Percentiles rank a stretch among this genome's conserved stretches.
phyloP scores from a whole-genome alignment of 35 echinoderm and acorn worm genomes.

The Heliocidaris tuberculata region DNA sequence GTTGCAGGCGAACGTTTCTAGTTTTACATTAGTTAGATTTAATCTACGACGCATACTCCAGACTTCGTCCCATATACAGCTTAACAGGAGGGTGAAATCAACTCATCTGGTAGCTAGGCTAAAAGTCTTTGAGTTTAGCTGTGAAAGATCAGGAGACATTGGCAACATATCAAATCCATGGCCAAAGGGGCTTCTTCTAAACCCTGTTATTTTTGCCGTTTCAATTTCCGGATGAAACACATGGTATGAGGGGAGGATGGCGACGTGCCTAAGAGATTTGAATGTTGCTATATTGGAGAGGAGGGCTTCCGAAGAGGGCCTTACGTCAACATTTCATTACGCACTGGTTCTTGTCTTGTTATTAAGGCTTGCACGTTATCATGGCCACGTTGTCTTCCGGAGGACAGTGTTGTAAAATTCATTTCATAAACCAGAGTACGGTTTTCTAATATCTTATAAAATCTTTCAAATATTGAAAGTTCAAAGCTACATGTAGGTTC shows the following conservation, averaged over 20 bases:
- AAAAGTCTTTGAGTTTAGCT: not conserved
- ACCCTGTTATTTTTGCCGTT: not conserved
- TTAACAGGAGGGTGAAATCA: not conserved
- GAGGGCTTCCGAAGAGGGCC: not conserved
- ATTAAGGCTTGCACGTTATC: not conserved
- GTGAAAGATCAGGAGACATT: not conserved
- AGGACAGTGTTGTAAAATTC: not conserved
- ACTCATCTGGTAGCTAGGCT: not conserved
- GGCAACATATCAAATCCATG: not conserved
- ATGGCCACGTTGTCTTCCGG: not conserved
- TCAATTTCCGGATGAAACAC: conserved; percentile 16
- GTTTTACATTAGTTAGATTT: too few relatives aligned
- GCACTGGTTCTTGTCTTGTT: not conserved
- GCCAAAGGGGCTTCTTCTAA: not conserved
- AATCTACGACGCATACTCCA: too few relatives aligned
- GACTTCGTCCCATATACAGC: too few relatives aligned
- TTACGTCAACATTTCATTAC: not conserved
- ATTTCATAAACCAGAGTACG: not conserved
- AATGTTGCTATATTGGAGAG: conserved; percentile 17
- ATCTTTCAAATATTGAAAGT: too few relatives aligned
- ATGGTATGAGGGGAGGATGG: not conserved
- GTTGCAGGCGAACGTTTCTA: too few relatives aligned
- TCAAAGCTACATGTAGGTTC: too few relatives aligned
- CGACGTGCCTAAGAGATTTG: not conserved
- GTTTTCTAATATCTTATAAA: too few relatives aligned